A percentile compares a stretch with the other conserved stretches of the same genome.
Evolutionary conservation across 2,113 vertebrate genomes (phyloP).

Genomic region (Cichladusa arquata): DNA sequence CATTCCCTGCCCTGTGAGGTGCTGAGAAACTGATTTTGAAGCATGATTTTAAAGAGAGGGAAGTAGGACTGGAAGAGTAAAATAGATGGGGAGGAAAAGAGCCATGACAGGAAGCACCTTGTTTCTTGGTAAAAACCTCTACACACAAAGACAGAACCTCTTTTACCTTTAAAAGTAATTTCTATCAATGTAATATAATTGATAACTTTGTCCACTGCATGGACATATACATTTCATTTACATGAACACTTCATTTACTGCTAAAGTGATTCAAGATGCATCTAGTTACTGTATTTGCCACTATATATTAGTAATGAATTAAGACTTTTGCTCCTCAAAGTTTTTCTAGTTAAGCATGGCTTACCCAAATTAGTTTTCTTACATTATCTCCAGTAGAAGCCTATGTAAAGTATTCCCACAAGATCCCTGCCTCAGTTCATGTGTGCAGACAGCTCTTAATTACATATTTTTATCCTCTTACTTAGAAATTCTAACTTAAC

Average conservation of each 20-base stretch:
- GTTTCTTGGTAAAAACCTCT: neutral
- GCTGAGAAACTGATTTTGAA: neutral
- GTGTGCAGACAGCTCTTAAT: neutral
- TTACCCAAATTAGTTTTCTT: neutral
- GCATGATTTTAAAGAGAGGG: neutral
- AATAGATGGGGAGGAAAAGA: neutral
- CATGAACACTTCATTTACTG: neutral
- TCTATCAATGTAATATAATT: neutral
- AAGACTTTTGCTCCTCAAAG: neutral
- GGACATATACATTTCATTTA: neutral
- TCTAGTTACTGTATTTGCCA: neutral
- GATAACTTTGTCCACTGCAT: neutral
- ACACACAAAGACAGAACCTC: rapidly evolving
- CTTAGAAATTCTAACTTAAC: neutral
- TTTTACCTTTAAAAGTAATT: neutral
- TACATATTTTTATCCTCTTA: neutral
- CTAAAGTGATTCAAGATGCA: neutral
- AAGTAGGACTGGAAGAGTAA: neutral
- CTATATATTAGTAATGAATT: neutral
- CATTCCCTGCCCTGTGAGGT: neutral
- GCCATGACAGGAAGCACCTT: neutral
- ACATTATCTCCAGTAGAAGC: neutral
- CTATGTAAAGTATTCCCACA: neutral
- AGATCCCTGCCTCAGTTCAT: neutral
- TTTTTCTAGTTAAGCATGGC: neutral